phyloP scores from a whole-genome alignment of 2,113 vertebrate species.

The Cephalophus harveyi region DNA sequence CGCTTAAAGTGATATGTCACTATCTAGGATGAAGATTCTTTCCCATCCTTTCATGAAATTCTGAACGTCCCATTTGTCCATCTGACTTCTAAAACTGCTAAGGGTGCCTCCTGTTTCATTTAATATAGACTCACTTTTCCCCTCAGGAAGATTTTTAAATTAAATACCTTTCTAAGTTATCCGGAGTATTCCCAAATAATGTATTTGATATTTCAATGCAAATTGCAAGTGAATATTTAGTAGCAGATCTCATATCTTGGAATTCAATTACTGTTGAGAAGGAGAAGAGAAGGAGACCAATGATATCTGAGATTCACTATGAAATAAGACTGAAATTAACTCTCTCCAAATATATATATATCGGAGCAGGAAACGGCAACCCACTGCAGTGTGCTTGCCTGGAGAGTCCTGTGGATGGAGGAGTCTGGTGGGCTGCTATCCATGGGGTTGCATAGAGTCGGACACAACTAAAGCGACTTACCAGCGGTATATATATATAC shows the following conservation, averaged over 20 bases:
- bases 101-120: neutral
- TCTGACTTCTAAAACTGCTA: constrained; percentile 63
- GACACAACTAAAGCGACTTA: neutral
- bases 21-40: neutral
- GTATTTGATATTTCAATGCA: constrained; percentile 67
- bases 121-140: constrained; percentile 8
- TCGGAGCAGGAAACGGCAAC: neutral
- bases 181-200: constrained; percentile 62
- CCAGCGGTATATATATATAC: too few relatives aligned
- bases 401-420: neutral
- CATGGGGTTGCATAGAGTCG: neutral
- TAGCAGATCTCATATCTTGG: neutral
- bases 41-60: constrained; percentile 19
- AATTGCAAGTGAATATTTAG: constrained; percentile 63
- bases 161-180: constrained; percentile 51
- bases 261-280: constrained; percentile 55
- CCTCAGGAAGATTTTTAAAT: constrained; percentile 65
- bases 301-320: neutral
- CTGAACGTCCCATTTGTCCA: neutral
- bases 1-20: neutral
- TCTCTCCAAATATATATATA: neutral
- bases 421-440: neutral
- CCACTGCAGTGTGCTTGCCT: neutral
- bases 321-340: neutral
- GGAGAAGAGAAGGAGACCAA: constrained; percentile 18